Evolutionary conservation across 2,888 invertebrate genomes (phyloP), one percentile per base, ranked within the genome.

Genomic region (Brachypterus glaber): DNA sequence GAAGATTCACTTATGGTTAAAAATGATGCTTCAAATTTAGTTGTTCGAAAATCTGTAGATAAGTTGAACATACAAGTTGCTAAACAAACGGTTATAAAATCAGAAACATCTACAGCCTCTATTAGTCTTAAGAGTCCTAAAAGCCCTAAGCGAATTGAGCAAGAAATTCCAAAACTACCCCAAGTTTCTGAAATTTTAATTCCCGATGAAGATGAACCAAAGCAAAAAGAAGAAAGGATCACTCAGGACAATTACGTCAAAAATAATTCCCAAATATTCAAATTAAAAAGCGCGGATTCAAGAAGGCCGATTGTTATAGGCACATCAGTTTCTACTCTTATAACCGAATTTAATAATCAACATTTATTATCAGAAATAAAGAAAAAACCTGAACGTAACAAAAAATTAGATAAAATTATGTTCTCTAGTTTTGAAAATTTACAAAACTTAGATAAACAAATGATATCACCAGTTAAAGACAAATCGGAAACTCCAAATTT

Each of bases 161-260:
- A 72, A 49, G 79, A 81, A 55, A 79, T 82, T 60, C 82, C 82
- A 43, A 81, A 78, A 66, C 70, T 82, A 55, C 81, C 82, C 25
- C 81, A 79, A 63, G 82, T 82, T 44, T 79, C 79, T 27, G 81
- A 80, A 59, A 81, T 82, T 37, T 77, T 82, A 41, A 79, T 78
- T 43, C 79, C 81, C 1, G 81, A 76, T 39, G 77, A 77, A 57
- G 71, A 58, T 33, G 53, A 55, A 34, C 53, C 55, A 17, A 43
- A 52, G 18, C 51, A 56, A 39, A 50, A 55, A 29, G 58, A 60
- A 33, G 60, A 59, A 13, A 45, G 56, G 30, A 59, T 64, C 15
- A 55, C 47, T 27, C 62, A 62, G 40, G 66, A 67, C 41, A 67
- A 65, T 43, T 66, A 66, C 44, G 58, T 66, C 13, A 66, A 64